Percentiles rank a stretch among this genome's conserved stretches.
phyloP scores from a whole-genome alignment of 2,113 vertebrate genomes.

The Daubentonia madagascariensis region DNA sequence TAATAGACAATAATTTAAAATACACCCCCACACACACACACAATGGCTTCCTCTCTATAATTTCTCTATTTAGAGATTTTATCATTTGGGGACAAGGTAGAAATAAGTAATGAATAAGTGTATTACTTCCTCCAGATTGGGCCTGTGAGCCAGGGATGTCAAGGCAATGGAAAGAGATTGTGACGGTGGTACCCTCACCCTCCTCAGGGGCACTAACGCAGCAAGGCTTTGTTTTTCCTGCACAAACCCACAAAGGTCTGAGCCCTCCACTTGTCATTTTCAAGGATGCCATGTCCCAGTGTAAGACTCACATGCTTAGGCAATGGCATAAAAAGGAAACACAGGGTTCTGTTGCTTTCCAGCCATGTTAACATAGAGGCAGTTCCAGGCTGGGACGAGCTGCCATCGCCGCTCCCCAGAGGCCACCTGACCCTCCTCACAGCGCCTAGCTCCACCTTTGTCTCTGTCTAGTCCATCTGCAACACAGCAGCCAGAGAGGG shows the following conservation, averaged over 20 bases:
- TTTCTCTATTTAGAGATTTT: not conserved
- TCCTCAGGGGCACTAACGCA: not conserved
- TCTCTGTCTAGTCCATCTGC: not conserved
- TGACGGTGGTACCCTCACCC: not conserved
- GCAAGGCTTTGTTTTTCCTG: not conserved
- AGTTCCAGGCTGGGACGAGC: no score
- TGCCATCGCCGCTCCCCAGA: rapidly evolving
- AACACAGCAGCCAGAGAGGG: not conserved
- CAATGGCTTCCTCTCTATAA: not conserved
- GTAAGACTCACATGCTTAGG: rapidly evolving
- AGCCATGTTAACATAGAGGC: rapidly evolving
- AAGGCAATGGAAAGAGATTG: no score
- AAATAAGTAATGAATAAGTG: no score
- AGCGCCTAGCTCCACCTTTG: rapidly evolving
- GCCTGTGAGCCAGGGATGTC: not conserved
- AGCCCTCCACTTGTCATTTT: rapidly evolving
- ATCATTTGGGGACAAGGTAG: not conserved
- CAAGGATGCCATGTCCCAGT: not conserved
- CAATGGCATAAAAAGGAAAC: no score
- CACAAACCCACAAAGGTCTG: no score
- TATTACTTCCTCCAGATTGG: not conserved
- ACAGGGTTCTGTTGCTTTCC: not conserved
- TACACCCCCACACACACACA: not conserved
- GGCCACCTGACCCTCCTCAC: not conserved
- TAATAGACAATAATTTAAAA: not conserved